A percentile compares a stretch with the other conserved stretches of the same genome.
These are phyloP conservation scores for Pristionchus exspectatus DNA, from an alignment of 2,888 invertebrate species.

Conservation along the genomic window DNA sequence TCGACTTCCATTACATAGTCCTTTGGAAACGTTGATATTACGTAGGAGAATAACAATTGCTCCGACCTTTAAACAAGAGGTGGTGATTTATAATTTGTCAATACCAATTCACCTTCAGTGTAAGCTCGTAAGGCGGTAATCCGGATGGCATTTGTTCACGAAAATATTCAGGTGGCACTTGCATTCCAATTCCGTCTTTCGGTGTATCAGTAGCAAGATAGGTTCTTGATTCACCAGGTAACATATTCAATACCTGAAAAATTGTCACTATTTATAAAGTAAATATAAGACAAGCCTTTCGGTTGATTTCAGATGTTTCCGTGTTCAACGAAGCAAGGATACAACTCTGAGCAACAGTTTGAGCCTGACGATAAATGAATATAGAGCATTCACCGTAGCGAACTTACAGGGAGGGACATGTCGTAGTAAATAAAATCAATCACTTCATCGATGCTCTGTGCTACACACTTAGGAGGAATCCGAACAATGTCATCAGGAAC, in stretches of 20 bases:
- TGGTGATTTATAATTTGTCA: neutral
- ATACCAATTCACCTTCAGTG: neutral
- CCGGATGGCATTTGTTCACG: neutral
- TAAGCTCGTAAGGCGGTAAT: conserved; percentile 5
- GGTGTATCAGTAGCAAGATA: conserved; percentile 10
- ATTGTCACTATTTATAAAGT: neutral
- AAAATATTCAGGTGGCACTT: neutral
- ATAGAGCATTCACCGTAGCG: no score
- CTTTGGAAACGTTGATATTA: neutral
- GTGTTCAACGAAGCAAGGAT: neutral
- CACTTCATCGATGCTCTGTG: neutral
- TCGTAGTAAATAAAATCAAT: neutral
- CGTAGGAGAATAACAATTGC: neutral
- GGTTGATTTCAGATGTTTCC: neutral
- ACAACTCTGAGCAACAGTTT: neutral
- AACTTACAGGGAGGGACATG: neutral
- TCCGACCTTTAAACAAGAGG: neutral
- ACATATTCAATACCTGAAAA: conserved; percentile 4
- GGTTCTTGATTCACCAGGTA: neutral
- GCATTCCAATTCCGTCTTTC: neutral
- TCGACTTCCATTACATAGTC: neutral
- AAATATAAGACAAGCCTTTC: neutral
- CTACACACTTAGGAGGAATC: neutral
- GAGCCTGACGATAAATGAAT: no score
- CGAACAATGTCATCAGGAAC: neutral